Conservation (phyloP, 2,113 vertebrate genomes). For the Rousettus leschenaultii region DNA sequence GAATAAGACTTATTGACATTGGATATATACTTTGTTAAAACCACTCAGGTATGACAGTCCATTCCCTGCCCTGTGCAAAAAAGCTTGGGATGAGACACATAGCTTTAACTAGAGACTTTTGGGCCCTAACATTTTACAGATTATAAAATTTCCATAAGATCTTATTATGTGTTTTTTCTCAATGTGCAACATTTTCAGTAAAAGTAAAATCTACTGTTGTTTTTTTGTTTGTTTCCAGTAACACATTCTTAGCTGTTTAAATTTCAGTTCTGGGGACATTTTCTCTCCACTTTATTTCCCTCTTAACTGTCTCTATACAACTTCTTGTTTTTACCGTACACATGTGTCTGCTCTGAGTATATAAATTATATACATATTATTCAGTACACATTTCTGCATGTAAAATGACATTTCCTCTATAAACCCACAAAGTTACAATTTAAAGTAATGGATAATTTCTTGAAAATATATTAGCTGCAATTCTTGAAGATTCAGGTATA, state of each 20-base stretch:
- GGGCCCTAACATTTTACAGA: neutral
- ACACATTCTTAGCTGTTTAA: neutral
- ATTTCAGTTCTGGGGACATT: neutral
- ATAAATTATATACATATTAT: neutral
- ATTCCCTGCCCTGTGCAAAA: neutral
- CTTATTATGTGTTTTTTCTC: neutral
- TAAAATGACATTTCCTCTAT: neutral
- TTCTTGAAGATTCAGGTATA: neutral
- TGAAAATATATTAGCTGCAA: neutral
- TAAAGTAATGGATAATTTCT: conserved; percentile 15
- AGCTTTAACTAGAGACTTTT: neutral
- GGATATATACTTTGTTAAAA: neutral
- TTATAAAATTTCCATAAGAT: neutral
- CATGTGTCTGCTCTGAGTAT: neutral
- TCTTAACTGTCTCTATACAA: neutral
- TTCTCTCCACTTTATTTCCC: neutral
- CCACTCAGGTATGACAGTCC: neutral
- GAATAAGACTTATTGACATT: neutral
- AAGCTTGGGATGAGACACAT: neutral
- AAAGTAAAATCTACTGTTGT: neutral
- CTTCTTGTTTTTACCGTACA: neutral
- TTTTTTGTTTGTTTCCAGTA: neutral
- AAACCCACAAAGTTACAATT: neutral
- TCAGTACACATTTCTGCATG: neutral
- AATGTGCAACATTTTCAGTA: neutral